These are phyloP conservation scores for Micropoecilia bifurca DNA, from an alignment of 2,797 vertebrate species.

Conservation along the genomic window DNA sequence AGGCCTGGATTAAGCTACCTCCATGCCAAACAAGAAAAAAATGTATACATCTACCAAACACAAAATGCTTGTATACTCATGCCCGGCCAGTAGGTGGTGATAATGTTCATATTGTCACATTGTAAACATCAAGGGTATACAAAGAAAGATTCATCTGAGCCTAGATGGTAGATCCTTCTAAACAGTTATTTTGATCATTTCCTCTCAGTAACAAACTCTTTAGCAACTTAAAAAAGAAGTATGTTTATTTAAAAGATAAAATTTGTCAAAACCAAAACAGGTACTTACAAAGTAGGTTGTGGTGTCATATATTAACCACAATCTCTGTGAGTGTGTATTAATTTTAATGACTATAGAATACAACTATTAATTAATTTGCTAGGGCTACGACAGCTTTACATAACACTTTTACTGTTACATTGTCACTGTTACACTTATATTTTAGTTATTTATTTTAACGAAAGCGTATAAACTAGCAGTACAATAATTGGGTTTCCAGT, in stretches of 20 bases:
- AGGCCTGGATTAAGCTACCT: not conserved
- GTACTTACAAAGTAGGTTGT: not conserved
- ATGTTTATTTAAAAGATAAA: not conserved
- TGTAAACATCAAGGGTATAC: not conserved
- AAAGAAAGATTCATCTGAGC: not conserved
- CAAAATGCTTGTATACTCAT: not conserved
- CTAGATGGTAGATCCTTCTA: not conserved
- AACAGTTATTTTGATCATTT: not conserved
- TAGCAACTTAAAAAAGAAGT: not conserved
- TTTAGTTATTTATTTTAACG: not conserved
- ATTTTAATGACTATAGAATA: not conserved
- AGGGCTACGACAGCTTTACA: not conserved
- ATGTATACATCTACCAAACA: not conserved
- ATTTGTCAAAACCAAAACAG: not conserved
- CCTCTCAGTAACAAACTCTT: not conserved
- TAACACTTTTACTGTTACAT: not conserved
- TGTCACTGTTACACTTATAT: not conserved
- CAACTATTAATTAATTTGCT: not conserved
- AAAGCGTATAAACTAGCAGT: not conserved
- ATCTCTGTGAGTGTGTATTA: not conserved
- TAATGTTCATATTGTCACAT: not conserved
- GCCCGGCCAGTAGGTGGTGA: not conserved
- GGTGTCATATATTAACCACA: not conserved
- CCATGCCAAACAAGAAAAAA: not conserved
- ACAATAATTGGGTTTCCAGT: not conserved